A percentile compares a stretch with the other conserved stretches of the same genome.
phyloP scores from a whole-genome alignment of 2,113 vertebrate species.

The Leptocoma aspasia region DNA sequence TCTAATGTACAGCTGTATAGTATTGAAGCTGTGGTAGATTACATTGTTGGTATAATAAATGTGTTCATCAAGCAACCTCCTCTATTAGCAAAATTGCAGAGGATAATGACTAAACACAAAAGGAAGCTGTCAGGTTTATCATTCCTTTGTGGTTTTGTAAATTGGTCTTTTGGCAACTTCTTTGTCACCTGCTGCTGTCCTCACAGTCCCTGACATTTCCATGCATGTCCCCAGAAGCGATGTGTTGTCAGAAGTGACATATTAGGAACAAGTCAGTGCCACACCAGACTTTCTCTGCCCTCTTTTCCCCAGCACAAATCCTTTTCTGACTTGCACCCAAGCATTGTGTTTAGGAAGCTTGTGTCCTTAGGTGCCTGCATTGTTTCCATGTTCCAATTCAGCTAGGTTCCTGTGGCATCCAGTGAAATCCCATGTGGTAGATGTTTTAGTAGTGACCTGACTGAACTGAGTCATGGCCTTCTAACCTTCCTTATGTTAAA shows the following conservation, averaged over 20 bases:
- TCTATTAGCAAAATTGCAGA: background rate
- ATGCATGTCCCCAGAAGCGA: background rate
- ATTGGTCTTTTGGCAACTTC: background rate
- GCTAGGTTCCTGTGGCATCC: background rate
- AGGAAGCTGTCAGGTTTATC: background rate
- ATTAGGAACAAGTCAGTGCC: background rate
- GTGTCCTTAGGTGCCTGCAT: background rate
- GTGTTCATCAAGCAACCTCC: background rate
- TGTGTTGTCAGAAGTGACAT: background rate
- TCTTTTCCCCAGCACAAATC: background rate
- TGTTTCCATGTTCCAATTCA: background rate
- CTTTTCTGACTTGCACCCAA: background rate
- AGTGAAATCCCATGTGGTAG: rapidly evolving
- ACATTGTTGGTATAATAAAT: slow-evolving; percentile 16
- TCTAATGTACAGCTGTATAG: slow-evolving; percentile 21
- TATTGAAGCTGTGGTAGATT: slow-evolving; percentile 27
- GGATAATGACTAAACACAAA: background rate
- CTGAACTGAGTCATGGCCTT: background rate
- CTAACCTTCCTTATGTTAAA: background rate
- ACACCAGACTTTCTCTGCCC: background rate
- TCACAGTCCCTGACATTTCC: background rate
- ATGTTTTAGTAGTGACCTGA: background rate
- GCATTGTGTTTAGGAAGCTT: rapidly evolving
- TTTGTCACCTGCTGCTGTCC: background rate
- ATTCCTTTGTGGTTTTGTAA: background rate